A percentile compares a stretch with the other conserved stretches of the same genome.
Evolutionary conservation across 2,113 vertebrate genomes (phyloP).

Genomic region (Eulemur rufifrons): DNA sequence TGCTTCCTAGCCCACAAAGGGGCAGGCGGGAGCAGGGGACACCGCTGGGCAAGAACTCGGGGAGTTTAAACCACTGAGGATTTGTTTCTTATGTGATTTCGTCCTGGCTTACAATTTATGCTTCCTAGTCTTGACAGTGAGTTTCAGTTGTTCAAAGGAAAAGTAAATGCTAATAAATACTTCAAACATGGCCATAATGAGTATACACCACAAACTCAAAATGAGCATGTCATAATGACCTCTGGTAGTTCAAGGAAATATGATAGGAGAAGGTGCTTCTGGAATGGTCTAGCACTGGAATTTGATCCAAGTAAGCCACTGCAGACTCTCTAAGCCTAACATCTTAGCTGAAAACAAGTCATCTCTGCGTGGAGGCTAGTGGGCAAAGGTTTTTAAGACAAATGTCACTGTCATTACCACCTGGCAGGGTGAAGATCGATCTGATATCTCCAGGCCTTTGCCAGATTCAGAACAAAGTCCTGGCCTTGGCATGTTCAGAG

Average conservation of each 20-base stretch:
- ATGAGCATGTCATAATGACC: neutral
- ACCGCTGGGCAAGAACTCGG: neutral
- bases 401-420: neutral
- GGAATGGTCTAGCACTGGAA: neutral
- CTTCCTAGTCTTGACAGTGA: neutral
- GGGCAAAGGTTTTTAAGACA: neutral
- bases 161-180: neutral
- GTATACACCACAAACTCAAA: neutral
- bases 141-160: neutral
- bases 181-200: neutral
- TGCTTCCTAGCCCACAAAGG: neutral
- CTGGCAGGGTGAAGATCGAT: neutral
- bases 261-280: neutral
- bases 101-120: neutral
- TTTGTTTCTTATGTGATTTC: neutral
- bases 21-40: neutral
- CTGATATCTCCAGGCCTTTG: neutral
- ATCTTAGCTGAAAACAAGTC: neutral
- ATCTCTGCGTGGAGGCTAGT: neutral
- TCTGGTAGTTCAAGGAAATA: neutral
- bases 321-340: neutral
- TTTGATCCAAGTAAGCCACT: neutral
- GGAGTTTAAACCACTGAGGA: neutral
- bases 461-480: conserved; percentile 41
- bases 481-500: neutral